Conservation (phyloP, 92 coral and sea anemone species). For the Isaurus tuberculatus region DNA sequence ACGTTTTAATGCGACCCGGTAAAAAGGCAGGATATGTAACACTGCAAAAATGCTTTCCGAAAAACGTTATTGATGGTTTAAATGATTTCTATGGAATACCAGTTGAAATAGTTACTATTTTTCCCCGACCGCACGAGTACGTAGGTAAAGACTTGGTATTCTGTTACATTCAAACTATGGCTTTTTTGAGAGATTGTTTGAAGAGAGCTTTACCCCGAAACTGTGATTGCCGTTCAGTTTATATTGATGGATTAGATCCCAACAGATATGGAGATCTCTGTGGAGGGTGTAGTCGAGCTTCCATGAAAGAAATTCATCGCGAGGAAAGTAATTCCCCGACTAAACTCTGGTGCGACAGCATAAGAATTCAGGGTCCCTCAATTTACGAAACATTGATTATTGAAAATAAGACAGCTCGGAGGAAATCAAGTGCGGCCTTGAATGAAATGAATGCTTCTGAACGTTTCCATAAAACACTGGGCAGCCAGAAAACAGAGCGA, state of each 20-base stretch:
- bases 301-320: background rate
- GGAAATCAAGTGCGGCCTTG: background rate
- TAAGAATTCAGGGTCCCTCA: background rate
- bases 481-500: background rate
- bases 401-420: background rate
- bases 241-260: background rate
- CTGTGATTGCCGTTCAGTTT: background rate
- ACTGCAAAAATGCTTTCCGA: background rate
- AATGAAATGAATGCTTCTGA: background rate
- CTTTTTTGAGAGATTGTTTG: background rate
- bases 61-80: background rate
- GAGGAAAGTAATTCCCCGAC: background rate
- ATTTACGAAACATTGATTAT: background rate
- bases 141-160: background rate
- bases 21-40: constrained; percentile 17
- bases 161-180: background rate
- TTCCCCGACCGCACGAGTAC: background rate
- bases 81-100: background rate
- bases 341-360: background rate
- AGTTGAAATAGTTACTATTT: background rate
- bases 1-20: constrained; percentile 32
- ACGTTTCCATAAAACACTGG: too few species aligned
- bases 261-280: constrained; percentile 8
- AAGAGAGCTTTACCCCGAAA: background rate
- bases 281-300: background rate